Evolutionary conservation across 2,797 vertebrate species (phyloP).

Genomic region (Serranus cabrilla): DNA sequence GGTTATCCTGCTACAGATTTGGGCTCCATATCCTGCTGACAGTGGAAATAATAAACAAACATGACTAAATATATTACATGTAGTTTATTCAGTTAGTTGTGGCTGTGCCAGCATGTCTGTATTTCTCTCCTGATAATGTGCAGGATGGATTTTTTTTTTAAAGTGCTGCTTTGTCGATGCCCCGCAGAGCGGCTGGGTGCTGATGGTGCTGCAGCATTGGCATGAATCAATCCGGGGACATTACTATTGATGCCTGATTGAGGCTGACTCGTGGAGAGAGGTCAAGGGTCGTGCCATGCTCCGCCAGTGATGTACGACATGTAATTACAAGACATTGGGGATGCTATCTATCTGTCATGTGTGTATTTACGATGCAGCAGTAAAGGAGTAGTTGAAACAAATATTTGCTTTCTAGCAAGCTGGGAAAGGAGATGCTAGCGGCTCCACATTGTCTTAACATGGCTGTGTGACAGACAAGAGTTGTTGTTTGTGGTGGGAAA

Average conservation of each 20-base stretch:
- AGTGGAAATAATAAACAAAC: conserved; percentile 1
- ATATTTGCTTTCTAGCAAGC: not conserved
- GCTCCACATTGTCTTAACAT: too few species aligned
- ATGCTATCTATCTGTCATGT: not conserved
- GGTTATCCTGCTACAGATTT: not conserved
- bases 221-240: conserved; percentile 34
- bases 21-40: not conserved
- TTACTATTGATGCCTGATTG: conserved; percentile 35
- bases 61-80: not conserved
- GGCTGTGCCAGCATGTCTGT: not conserved
- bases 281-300: conserved; percentile 23
- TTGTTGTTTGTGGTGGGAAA: too few species aligned
- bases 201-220: conserved; percentile 19
- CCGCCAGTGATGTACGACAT: conserved; percentile 7
- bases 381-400: not conserved
- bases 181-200: not conserved
- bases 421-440: not conserved
- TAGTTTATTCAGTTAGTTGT: not conserved
- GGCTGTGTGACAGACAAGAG: too few species aligned
- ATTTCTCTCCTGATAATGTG: conserved; percentile 19
- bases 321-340: not conserved
- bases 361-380: not conserved
- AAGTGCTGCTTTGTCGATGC: conserved; percentile 17
- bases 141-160: conserved; percentile 42
- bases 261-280: conserved; percentile 1